These are phyloP conservation scores for Gymnarchus niloticus DNA, from an alignment of 2,113 vertebrate species.

Conservation along the genomic window DNA sequence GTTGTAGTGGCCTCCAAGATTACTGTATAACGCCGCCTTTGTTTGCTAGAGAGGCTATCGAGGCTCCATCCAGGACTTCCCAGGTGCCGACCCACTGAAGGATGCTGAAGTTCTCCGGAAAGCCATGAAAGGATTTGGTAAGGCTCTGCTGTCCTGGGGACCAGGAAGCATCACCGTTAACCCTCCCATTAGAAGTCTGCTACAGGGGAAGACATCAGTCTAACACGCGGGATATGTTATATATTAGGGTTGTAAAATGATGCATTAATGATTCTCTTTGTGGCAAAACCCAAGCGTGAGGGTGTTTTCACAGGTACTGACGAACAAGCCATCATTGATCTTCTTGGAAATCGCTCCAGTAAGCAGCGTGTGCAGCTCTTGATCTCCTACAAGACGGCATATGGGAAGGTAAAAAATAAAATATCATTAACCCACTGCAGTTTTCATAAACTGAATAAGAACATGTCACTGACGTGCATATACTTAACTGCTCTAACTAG, in stretches of 20 bases:
- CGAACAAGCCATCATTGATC: constrained; percentile 89
- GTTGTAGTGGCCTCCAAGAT: background rate
- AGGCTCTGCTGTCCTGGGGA: constrained; percentile 42
- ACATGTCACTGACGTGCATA: background rate
- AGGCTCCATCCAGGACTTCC: constrained; percentile 75
- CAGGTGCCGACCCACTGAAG: constrained; percentile 79
- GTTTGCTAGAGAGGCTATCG: constrained; percentile 69
- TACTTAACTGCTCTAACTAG: background rate
- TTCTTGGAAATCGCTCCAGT: constrained; percentile 83
- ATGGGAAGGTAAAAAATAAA: constrained; percentile 75
- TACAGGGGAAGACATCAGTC: background rate
- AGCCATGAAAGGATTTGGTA: constrained; percentile 97
- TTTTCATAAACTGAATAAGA: background rate
- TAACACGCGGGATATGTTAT: background rate
- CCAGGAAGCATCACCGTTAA: background rate
- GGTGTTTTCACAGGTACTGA: constrained; percentile 71
- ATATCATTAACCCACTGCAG: background rate
- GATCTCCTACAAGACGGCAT: constrained; percentile 86
- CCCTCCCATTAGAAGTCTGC: background rate
- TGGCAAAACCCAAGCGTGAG: background rate
- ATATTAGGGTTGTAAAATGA: background rate
- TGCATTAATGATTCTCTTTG: background rate
- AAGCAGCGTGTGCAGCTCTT: constrained; percentile 82
- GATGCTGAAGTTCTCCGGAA: constrained; percentile 93
- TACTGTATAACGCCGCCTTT: constrained; percentile 11